A percentile compares a stretch with the other conserved stretches of the same genome.
These are phyloP conservation scores for Cyanocitta stelleri DNA, from an alignment of 2,113 vertebrate genomes.

Conservation along the genomic window DNA sequence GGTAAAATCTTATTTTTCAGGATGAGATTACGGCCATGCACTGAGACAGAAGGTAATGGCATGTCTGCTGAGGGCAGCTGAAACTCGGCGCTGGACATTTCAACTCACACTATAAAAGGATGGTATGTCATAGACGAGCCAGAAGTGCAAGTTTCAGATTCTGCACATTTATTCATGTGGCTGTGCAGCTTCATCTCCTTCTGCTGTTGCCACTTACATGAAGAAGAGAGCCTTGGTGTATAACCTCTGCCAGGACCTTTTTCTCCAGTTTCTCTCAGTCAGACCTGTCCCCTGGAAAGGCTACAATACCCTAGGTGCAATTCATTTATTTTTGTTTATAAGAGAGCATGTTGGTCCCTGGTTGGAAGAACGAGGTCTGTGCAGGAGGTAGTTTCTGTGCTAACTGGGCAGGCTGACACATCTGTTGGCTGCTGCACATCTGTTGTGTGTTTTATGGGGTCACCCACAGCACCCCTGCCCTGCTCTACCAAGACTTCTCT, in stretches of 20 bases:
- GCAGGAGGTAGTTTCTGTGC: background rate
- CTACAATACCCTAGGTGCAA: background rate
- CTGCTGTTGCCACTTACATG: background rate
- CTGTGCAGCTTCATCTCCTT: background rate
- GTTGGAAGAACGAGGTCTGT: fast-evolving
- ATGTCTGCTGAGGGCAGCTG: background rate
- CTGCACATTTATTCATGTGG: background rate
- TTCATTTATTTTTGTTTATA: background rate
- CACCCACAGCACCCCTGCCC: background rate
- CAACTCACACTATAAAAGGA: background rate
- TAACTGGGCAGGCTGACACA: background rate
- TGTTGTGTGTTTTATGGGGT: background rate
- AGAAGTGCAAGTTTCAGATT: background rate
- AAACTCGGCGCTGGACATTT: background rate
- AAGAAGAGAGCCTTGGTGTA: background rate
- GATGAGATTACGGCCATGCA: background rate
- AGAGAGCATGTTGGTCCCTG: background rate
- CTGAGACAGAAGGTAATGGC: background rate
- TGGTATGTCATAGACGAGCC: background rate
- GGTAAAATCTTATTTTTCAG: slow-evolving; percentile 12
- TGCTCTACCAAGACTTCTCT: background rate
- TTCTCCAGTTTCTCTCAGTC: background rate
- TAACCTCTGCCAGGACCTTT: background rate
- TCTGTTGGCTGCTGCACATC: background rate
- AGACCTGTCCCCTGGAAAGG: background rate